phyloP scores from a whole-genome alignment of 2,113 vertebrate genomes.

The Entelurus aequoreus region DNA sequence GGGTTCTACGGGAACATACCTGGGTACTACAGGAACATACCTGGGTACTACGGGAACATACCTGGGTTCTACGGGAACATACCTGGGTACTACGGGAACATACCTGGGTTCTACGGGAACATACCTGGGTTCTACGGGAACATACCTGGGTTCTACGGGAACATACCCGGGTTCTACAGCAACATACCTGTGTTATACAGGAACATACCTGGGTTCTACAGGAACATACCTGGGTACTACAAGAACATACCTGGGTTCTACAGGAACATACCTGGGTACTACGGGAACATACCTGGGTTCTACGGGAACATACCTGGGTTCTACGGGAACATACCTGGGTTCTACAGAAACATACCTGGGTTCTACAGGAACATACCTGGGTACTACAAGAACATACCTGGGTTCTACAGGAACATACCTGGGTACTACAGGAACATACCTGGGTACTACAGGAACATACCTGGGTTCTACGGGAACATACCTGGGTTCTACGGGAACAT shows the following conservation, averaged over 20 bases:
- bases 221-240: conserved; percentile 85
- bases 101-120: conserved; percentile 87
- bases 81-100: no score
- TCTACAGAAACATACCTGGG: no score
- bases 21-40: conserved; percentile 76
- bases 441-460: conserved; percentile 78
- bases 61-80: no score
- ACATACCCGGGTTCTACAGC: conserved; percentile 84
- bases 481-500: conserved; percentile 30
- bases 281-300: no score
- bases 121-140: no score
- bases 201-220: no score
- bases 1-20: conserved; percentile 69
- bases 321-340: conserved; percentile 69
- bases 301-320: conserved; percentile 85
- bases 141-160: no score
- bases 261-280: no score
- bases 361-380: conserved; percentile 77
- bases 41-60: conserved; percentile 81
- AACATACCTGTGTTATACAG: conserved; percentile 32
- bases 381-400: conserved; percentile 75
- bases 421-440: conserved; percentile 70
- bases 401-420: no score
- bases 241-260: conserved; percentile 55
- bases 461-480: no score